These are phyloP conservation scores for Gallinago paraguaiae DNA, from an alignment of 2,113 vertebrate genomes.

Conservation along the genomic window DNA sequence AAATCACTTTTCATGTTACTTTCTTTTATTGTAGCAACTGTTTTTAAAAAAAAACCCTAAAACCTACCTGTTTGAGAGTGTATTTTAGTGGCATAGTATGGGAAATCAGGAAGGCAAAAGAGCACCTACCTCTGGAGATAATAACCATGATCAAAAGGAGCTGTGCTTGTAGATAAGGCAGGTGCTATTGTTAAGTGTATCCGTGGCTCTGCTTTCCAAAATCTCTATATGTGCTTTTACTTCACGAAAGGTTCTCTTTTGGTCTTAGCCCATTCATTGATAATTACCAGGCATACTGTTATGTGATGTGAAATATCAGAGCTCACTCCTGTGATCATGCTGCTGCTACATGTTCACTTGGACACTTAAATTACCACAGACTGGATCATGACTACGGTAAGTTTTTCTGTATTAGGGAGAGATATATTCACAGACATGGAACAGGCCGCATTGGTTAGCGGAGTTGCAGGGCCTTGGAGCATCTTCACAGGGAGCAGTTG, in stretches of 20 bases:
- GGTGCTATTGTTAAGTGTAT: background rate
- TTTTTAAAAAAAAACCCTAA: background rate
- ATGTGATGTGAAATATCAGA: conserved; percentile 6
- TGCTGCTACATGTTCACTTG: conserved; percentile 10
- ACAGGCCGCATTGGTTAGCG: background rate
- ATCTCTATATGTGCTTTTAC: background rate
- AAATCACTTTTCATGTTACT: background rate
- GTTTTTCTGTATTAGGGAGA: background rate
- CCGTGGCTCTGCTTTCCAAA: background rate
- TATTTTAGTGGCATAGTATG: background rate
- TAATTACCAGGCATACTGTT: background rate
- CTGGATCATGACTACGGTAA: background rate
- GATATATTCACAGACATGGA: background rate
- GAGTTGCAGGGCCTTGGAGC: background rate
- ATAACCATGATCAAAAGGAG: conserved; percentile 33
- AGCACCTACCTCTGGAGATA: conserved; percentile 39
- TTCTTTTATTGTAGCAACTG: background rate
- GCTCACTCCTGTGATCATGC: background rate
- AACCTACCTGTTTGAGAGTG: background rate
- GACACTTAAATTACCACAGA: background rate
- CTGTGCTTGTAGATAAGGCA: background rate
- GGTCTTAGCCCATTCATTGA: background rate
- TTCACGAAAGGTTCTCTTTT: background rate
- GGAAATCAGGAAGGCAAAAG: conserved; percentile 24
- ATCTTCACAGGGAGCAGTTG: background rate